Evolutionary conservation across 1,140 invertebrate species (phyloP), one percentile per base, ranked within the genome.

Genomic region (Anastatus disparis): DNA sequence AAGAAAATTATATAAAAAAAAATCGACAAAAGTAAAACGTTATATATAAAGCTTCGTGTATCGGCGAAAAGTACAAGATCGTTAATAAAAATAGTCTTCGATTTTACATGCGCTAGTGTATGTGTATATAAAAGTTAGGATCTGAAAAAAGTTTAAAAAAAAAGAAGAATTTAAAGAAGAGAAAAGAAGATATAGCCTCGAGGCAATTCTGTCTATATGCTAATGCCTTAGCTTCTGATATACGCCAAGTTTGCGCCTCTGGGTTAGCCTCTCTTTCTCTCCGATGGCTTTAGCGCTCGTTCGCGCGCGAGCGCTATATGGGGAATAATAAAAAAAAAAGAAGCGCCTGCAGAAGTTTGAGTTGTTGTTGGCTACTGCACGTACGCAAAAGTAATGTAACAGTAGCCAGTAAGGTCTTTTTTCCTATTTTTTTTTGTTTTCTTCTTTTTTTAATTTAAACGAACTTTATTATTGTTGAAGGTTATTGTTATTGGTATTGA

Each of bases 141-240:
- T 73, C 74, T 74, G 70, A 74, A 67, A 72, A 72, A 77, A 77
- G 26, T 4, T 15, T n/a, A 22, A 3, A 53, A 26, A 27, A 13
- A 53, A 24, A 27, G 48, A 27, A 17, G 20, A 17, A 48, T 3
- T 20, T 6, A 48, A 17, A 48, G 44, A 48, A 20, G 22, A 52
- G 50, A 27, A 24, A n/a, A n/a, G n/a, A n/a, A n/a, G 71, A 65
- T 66, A 78, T 73, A 69, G 79, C 80, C 78, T 17, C 52, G 70
- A 77, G 82, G 78, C 70, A 78, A 85, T 81, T 79, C 79, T 77
- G 77, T 85, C 82, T 85, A 84, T 84, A 85, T 85, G 84, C 84
- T 85, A 85, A 85, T 85, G 75, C 67, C 63, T 46, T 61, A 68
- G 82, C 83, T 84, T 80, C 83, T 78, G 81, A 81, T 80, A 77